Percentiles rank a stretch among this genome's conserved stretches.
Evolutionary conservation across 2,888 invertebrate genomes (phyloP).

Genomic region (Herminia tarsipennalis): DNA sequence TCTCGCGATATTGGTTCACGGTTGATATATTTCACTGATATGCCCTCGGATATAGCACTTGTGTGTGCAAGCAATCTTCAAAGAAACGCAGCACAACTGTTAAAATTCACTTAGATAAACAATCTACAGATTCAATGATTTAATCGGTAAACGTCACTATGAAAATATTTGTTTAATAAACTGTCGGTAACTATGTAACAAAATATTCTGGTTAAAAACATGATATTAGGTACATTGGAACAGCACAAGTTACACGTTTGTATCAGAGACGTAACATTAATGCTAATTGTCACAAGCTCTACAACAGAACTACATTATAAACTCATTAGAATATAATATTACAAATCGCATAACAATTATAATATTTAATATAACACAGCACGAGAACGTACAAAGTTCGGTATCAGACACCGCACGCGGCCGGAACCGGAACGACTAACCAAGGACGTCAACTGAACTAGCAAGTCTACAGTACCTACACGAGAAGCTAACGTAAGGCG

Average conservation of each 20-base stretch:
- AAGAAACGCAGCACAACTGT: constrained; percentile 23
- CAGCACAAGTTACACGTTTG: constrained; percentile 36
- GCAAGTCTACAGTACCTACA: constrained; percentile 56
- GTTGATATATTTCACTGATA: constrained; percentile 59
- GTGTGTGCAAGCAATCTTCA: constrained; percentile 26
- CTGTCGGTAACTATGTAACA: constrained; percentile 48
- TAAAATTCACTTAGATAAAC: constrained; percentile 31
- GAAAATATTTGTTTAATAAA: constrained; percentile 71
- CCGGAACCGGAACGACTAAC: constrained; percentile 41
- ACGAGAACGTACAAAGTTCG: constrained; percentile 64
- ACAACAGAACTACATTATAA: constrained; percentile 20
- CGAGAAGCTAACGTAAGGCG: constrained; percentile 55
- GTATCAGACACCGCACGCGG: constrained; percentile 57
- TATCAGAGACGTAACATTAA: constrained; percentile 5
- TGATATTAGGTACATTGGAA: constrained; percentile 51
- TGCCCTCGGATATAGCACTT: constrained; percentile 55
- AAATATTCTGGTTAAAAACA: constrained; percentile 76
- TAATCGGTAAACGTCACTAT: constrained; percentile 65
- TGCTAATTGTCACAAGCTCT: constrained; percentile 3
- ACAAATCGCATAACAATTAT: constrained; percentile 52
- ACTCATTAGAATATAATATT: constrained; percentile 34
- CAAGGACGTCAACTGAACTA: constrained; percentile 55
- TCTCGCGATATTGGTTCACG: constrained; percentile 29
- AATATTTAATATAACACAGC: constrained; percentile 52
- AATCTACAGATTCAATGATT: constrained; percentile 38